Evolutionary conservation across 1,140 invertebrate genomes (phyloP), one percentile per base, ranked within the genome.

Genomic region (Drosophila hydei): DNA sequence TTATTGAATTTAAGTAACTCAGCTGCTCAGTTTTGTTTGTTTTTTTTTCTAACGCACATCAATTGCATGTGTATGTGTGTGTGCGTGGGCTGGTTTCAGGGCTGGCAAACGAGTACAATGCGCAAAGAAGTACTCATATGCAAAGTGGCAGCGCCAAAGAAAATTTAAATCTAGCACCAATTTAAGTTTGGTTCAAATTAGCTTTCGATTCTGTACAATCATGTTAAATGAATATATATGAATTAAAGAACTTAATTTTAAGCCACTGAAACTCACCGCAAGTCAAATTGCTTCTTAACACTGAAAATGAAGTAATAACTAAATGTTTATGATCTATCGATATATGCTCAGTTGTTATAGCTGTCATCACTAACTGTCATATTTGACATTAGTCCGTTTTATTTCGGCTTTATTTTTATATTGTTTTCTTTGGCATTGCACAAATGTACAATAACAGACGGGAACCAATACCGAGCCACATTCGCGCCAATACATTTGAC

Each of bases 1-100:
- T 61, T 73, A 73, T 73, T 65, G 48, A 62, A 62, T 58, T 69
- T 62, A 33, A 72, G 50, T 69, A 69, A 69, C 64, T 73, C 58
- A 69, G 65, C 36, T 59, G 69, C 48, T 61, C 27, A 25, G 64
- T 56, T 69, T 65, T 72, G 69, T 71, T 71, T 71, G 67, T 69
- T 52, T 72, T 65, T 65, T 69, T 58, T 51, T 61, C 52, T 69
- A 73, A 73, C 23, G 43, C 54, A 38, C 27, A 45, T 11, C 21
- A 43, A 51, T 25, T 51, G 52, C 27, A 30, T 38, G 11, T 62
- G 56, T 42, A 8, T 54, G 33, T 69, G 14, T 59, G 61, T 58
- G 52, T 51, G 45, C 30, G 51, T 52, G 50, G 27, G 38, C 11
- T 45, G 16, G n/a, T 36, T 40, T 12, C 58, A 73, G 71, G 56